Conservation (phyloP, 1,140 invertebrate species). For the Chironomus tepperi region DNA sequence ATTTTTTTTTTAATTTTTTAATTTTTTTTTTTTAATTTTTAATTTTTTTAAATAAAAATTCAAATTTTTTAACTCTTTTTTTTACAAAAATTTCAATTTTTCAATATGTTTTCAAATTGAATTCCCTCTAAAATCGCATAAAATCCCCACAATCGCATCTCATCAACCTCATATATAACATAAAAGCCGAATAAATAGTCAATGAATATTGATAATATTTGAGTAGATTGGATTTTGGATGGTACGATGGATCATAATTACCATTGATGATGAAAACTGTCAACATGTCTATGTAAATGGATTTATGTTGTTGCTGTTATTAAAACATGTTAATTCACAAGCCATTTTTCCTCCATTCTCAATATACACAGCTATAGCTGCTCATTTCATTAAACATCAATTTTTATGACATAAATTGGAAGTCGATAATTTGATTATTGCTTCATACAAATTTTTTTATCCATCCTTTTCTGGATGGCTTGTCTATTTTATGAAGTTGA, state of each 20-base stretch:
- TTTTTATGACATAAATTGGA: conserved; percentile 14
- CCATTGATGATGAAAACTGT: conserved; percentile 14
- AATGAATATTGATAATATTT: too few relatives aligned
- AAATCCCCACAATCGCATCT: background rate
- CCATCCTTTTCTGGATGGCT: too few relatives aligned
- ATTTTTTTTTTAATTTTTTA: too few relatives aligned
- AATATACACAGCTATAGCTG: background rate
- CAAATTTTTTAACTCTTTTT: too few relatives aligned
- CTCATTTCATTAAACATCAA: conserved; percentile 8
- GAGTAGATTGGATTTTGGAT: too few relatives aligned
- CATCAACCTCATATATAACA: background rate
- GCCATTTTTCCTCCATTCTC: background rate
- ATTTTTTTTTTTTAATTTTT: too few relatives aligned
- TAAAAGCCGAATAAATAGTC: background rate
- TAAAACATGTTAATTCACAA: background rate
- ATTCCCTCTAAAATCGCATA: too few relatives aligned
- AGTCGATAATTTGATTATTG: conserved; percentile 3
- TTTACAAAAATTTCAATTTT: too few relatives aligned
- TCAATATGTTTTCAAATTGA: too few relatives aligned
- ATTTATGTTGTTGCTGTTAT: conserved; percentile 3
- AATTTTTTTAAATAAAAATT: too few relatives aligned
- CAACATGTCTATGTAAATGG: conserved; percentile 16
- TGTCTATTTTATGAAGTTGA: too few relatives aligned
- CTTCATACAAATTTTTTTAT: background rate
- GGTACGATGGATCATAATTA: too few relatives aligned